Percentiles rank a stretch among this genome's conserved stretches.
phyloP scores from a whole-genome alignment of 1,140 invertebrate genomes.

The Pseudomyrmex dendroicus region DNA sequence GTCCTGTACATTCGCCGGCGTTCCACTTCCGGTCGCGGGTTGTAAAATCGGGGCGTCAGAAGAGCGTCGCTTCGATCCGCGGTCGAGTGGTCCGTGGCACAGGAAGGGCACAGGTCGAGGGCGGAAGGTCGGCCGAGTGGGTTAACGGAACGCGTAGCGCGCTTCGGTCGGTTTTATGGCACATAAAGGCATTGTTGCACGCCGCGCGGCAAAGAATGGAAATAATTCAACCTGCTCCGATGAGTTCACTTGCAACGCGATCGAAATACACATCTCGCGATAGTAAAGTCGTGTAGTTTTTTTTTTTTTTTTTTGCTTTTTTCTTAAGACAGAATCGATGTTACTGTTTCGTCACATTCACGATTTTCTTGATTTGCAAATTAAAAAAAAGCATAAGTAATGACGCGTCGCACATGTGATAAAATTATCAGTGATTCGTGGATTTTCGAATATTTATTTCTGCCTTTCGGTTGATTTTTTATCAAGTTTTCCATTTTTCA shows the following conservation, averaged over 20 bases:
- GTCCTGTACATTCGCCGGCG: conserved; percentile 22
- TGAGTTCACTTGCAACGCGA: conserved; percentile 73
- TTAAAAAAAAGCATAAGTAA: too few relatives aligned
- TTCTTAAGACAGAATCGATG: neutral
- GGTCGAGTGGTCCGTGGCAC: conserved; percentile 16
- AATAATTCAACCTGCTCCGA: conserved; percentile 82
- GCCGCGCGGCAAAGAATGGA: conserved; percentile 77
- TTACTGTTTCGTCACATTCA: neutral
- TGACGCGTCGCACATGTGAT: too few relatives aligned
- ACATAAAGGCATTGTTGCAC: conserved; percentile 82
- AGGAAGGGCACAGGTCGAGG: conserved; percentile 54
- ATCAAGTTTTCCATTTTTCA: neutral
- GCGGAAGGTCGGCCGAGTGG: conserved; percentile 59
- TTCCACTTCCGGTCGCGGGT: conserved; percentile 65
- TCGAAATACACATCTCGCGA: conserved; percentile 79
- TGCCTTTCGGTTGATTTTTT: neutral
- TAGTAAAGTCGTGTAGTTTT: conserved; percentile 79
- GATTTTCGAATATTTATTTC: neutral
- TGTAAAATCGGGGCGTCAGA: conserved; percentile 71
- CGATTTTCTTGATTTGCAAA: too few relatives aligned
- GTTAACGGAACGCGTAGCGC: conserved; percentile 67
- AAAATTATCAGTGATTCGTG: neutral
- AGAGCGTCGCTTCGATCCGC: conserved; percentile 48
- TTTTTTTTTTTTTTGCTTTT: conserved; percentile 56
- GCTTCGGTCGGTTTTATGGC: conserved; percentile 77